Conservation (phyloP, 23 tunicate genomes). For the Oikopleura dioica region DNA sequence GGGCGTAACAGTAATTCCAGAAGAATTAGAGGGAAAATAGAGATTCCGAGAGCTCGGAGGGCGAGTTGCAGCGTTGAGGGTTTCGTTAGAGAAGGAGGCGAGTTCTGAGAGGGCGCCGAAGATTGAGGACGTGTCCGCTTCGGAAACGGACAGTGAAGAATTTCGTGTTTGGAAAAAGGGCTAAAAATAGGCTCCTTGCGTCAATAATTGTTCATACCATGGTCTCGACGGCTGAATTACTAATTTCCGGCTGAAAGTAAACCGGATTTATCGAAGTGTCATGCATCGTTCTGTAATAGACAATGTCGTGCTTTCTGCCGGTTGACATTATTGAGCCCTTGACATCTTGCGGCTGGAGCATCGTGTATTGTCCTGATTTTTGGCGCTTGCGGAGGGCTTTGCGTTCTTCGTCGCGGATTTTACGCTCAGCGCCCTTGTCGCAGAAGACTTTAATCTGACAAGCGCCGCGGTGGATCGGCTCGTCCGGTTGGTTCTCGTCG, state of each 20-base stretch:
- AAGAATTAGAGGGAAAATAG: too few relatives aligned
- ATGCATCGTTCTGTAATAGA: conserved; percentile 22
- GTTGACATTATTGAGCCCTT: not conserved
- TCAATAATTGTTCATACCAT: too few relatives aligned
- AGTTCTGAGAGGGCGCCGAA: too few relatives aligned
- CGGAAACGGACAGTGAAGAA: too few relatives aligned
- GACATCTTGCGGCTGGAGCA: not conserved
- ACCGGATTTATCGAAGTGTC: conserved; percentile 29
- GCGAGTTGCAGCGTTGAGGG: too few relatives aligned
- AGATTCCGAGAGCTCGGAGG: too few relatives aligned
- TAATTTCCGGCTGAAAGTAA: conserved; percentile 41
- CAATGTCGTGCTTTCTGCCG: conserved; percentile 29
- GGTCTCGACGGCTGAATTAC: not conserved
- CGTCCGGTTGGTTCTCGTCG: conserved; percentile 20
- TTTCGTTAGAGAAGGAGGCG: too few relatives aligned
- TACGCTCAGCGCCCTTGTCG: conserved; percentile 95
- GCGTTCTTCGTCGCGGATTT: conserved; percentile 87
- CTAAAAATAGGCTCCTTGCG: too few relatives aligned
- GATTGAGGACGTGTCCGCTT: too few relatives aligned
- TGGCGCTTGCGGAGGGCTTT: conserved; percentile 58
- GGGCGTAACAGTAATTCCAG: too few relatives aligned
- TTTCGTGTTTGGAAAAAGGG: too few relatives aligned
- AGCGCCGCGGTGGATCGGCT: conserved; percentile 48
- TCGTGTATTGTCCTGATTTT: conserved; percentile 15
- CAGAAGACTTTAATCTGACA: conserved; percentile 95